These are phyloP conservation scores for Microtus oregoni DNA, from an alignment of 2,113 vertebrate genomes.

Conservation along the genomic window DNA sequence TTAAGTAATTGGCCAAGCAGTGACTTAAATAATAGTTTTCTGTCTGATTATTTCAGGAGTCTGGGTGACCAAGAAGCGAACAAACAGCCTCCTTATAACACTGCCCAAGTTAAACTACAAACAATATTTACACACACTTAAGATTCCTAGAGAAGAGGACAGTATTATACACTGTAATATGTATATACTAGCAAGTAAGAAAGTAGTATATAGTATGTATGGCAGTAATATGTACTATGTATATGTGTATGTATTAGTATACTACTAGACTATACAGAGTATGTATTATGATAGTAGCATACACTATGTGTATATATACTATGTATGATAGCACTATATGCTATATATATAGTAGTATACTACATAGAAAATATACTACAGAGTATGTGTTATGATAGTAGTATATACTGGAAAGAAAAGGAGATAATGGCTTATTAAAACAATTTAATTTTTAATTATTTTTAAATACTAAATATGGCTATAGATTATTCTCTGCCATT, in stretches of 20 bases:
- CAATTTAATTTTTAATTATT: constrained; percentile 9
- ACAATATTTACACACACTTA: not conserved
- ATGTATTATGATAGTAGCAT: not conserved
- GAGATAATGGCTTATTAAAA: not conserved
- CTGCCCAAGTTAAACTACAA: constrained; percentile 12
- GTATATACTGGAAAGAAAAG: not conserved
- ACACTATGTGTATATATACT: not conserved
- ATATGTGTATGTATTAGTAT: not conserved
- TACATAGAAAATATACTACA: not conserved
- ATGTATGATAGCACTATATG: not conserved
- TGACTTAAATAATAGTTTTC: too few relatives aligned
- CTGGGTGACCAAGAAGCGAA: too few relatives aligned
- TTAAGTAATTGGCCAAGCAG: too few relatives aligned
- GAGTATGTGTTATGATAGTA: not conserved
- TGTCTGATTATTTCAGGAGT: too few relatives aligned
- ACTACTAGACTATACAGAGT: not conserved
- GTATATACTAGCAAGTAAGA: not conserved
- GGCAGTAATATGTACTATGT: not conserved
- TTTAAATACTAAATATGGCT: constrained; percentile 36
- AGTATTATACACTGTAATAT: not conserved
- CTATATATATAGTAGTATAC: not conserved
- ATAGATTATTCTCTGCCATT: not conserved
- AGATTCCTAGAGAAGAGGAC: not conserved
- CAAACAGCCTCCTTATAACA: too few relatives aligned
- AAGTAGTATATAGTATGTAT: not conserved